A percentile compares a stretch with the other conserved stretches of the same genome.
Evolutionary conservation across 92 coral and sea anemone genomes (phyloP).

Genomic region (Zoanthus sansibaricus): DNA sequence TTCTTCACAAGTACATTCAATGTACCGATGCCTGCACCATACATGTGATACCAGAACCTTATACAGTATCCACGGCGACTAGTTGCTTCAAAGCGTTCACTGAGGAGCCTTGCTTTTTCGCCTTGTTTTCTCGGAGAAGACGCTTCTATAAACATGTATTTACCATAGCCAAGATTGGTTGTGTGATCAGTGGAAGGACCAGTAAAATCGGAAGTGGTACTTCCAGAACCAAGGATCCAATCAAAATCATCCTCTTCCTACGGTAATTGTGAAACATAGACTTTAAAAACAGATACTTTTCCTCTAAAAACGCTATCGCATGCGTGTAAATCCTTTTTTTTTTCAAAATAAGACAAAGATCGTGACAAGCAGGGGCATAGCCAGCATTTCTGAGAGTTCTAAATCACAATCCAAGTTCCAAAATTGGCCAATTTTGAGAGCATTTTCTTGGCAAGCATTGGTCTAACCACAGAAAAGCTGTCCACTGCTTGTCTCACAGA

Average conservation of each 20-base stretch:
- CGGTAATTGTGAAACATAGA: neutral
- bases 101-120: constrained; percentile 88
- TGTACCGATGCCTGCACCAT: constrained; percentile 86
- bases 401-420: too few relatives aligned
- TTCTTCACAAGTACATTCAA: constrained; percentile 88
- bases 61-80: constrained; percentile 83
- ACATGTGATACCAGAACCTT: constrained; percentile 98
- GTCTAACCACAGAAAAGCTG: too few relatives aligned
- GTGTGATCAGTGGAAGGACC: constrained; percentile 94
- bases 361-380: too few relatives aligned
- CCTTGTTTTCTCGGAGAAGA: constrained; percentile 67
- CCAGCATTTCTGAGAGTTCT: too few relatives aligned
- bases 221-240: constrained; percentile 92
- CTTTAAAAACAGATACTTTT: neutral
- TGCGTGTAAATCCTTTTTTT: too few relatives aligned
- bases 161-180: constrained; percentile 84
- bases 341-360: too few relatives aligned
- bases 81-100: constrained; percentile 87
- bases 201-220: constrained; percentile 79
- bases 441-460: too few relatives aligned
- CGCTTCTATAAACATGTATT: constrained; percentile 87
- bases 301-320: neutral
- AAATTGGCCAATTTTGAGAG: too few relatives aligned
- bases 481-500: too few relatives aligned
- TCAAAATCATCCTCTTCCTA: constrained; percentile 88